Evolutionary conservation across 2,113 vertebrate genomes (phyloP), one percentile per base, ranked within the genome.

Genomic region (Equus przewalskii): DNA sequence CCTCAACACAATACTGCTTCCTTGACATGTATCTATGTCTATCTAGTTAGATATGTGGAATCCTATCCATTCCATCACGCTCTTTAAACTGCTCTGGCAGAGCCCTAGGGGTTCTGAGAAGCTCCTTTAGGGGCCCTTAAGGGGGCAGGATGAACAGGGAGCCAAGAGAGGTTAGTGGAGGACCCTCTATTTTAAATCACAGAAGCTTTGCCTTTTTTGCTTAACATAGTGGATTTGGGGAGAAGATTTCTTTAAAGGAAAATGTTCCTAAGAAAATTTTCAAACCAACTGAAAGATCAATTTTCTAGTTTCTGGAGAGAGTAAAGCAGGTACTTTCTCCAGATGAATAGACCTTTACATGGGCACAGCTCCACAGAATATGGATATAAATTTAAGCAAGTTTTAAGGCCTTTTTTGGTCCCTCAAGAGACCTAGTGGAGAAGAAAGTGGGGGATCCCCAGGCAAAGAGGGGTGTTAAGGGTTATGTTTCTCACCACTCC

Each of bases 221-320:
- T 58, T 87, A 82, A 87, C 21, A 93, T 58, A 51, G 64, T 58
- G 44, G 7, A 21, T 54, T 73, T 95, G 70, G 36, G 19, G 69
- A 72, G 64, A 89, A 82, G 58, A 70, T 86, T 73, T 92, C 22
- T 92, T 93, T 82, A 65, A 41, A 92, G 79, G 60, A 75, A 90
- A 92, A 7, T 33, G 12, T 85, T 93, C 73, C 49, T 82, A 65
- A 82, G 54, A 89, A 95, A 82, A 44, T 91, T 82, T 89, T 30
- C 80, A 72, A 83, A 90, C 36, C 62, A 56, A 28, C 44, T 72
- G 30, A 93, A 86, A 90, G 62, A n/a, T 95, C 28, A 62, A 62
- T 89, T 92, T 95, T 96, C 36, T 95, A 21, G 24, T 83, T 91
- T 87, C 9, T 91, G 46, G 75, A 83, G 22, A 76, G 36, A 91